These are phyloP conservation scores for Euwallacea fornicatus DNA, from an alignment of 1,140 invertebrate genomes.

Conservation along the genomic window DNA sequence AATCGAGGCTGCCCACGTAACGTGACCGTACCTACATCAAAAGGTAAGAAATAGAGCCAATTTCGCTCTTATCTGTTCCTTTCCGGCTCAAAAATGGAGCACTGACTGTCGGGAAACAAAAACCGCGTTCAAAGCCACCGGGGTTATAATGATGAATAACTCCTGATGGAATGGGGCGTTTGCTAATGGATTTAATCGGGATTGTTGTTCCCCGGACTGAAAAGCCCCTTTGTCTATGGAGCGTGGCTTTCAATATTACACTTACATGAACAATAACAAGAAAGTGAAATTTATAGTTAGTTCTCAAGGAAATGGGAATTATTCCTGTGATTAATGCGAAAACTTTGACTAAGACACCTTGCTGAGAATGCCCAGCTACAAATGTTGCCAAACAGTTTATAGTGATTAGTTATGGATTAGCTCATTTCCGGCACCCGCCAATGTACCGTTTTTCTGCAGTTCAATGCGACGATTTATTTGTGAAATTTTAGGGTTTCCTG, in stretches of 20 bases:
- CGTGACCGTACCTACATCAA: no score
- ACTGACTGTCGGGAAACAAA: constrained; percentile 6
- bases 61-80: not conserved
- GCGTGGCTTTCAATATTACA: constrained; percentile 27
- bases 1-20: no score
- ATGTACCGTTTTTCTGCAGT: no score
- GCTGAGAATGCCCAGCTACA: not conserved
- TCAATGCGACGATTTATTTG: no score
- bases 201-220: constrained; percentile 25
- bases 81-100: constrained; percentile 1
- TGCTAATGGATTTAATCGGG: constrained; percentile 29
- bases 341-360: constrained; percentile 9
- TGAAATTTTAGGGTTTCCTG: no score
- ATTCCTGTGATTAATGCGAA: constrained; percentile 22
- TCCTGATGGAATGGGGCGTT: constrained; percentile 16
- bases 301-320: constrained; percentile 13
- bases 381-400: constrained; percentile 8
- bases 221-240: constrained; percentile 22
- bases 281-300: constrained; percentile 31
- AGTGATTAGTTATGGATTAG: not conserved
- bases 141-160: constrained; percentile 23
- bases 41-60: no score
- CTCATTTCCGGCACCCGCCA: no score
- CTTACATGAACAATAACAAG: constrained; percentile 26
- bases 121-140: constrained; percentile 4